Percentiles rank a stretch among this genome's conserved stretches.
phyloP scores from a whole-genome alignment of 2,888 invertebrate genomes.

The Petrophora chlorosata region DNA sequence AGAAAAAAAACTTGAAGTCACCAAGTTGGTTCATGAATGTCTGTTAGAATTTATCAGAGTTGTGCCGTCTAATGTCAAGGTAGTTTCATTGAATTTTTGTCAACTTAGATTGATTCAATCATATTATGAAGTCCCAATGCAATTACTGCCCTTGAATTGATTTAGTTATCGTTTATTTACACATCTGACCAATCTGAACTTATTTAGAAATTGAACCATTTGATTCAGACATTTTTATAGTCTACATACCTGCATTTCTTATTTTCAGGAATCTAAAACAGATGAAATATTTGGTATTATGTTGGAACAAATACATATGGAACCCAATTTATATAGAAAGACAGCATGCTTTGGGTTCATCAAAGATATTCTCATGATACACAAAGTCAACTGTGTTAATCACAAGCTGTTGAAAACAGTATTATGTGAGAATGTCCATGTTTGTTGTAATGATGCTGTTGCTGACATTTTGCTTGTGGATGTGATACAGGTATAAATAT shows the following conservation, averaged over 20 bases:
- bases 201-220: too few species aligned
- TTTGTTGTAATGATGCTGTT: conserved; percentile 59
- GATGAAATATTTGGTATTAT: conserved; percentile 57
- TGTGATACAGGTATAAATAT: conserved; percentile 61
- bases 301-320: conserved; percentile 59
- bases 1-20: conserved; percentile 60
- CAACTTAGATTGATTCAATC: too few species aligned
- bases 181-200: too few species aligned
- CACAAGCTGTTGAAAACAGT: conserved; percentile 56
- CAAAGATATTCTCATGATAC: conserved; percentile 54
- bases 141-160: too few species aligned
- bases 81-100: too few species aligned
- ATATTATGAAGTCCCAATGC: too few species aligned
- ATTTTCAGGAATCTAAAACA: conserved; percentile 55
- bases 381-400: conserved; percentile 61
- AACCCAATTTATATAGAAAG: conserved; percentile 68
- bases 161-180: too few species aligned
- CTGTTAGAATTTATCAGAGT: conserved; percentile 51
- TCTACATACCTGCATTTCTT: too few species aligned
- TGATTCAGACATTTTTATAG: too few species aligned
- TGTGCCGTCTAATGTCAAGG: conserved; percentile 57
- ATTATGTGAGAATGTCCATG: conserved; percentile 62
- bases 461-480: conserved; percentile 57
- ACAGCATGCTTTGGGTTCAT: conserved; percentile 55
- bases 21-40: conserved; percentile 54